Base-by-base conservation (phyloP, 2,888 invertebrate species). In the Opisthograptis luteolata region DNA sequence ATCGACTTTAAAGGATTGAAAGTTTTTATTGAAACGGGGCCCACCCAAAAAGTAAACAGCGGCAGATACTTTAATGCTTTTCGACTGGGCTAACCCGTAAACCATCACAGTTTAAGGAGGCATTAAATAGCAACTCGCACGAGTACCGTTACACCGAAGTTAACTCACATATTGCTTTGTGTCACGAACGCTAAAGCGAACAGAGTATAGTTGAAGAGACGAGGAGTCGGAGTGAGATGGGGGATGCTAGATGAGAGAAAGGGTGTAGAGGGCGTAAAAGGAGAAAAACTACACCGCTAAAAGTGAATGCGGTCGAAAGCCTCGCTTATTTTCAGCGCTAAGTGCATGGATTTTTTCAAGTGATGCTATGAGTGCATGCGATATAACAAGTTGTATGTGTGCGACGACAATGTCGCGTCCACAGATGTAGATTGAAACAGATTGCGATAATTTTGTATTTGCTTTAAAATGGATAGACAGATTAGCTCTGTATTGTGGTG, bases 111-210 rank as follows among this genome's bases (percentile, higher is more conserved):
- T 88, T 90, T 87, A 88, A 88, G 88, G 87, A 87, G 87, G 88
- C 90, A 89, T 90, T 89, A 90, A 89, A 90, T 89, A 87, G 88
- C 89, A 88, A 90, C 87, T 89, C 87, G 88, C 89, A 90, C 90
- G 88, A 88, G 87, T 87, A 81, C 86, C 84, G 88, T 89, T 89
- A 88, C 87, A 87, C 76, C 80, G 87, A 87, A 89, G 87, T 89
- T 87, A 87, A 88, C 88, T 89, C 88, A 87, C 88, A 89, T 89
- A 90, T 89, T 88, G 89, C 88, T 87, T 88, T 89, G 88, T 89
- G 90, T 90, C 90, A 89, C 89, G 90, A 90, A 88, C 80, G 88
- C 66, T 84, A 75, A 85, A 86, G 82, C 78, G 87, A 79, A 83
- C 76, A 67, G 81, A 77, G 78, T 75, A 75, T 76, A 79, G 79